Conservation (phyloP, 2,113 vertebrate species). For the Pimephales promelas region DNA sequence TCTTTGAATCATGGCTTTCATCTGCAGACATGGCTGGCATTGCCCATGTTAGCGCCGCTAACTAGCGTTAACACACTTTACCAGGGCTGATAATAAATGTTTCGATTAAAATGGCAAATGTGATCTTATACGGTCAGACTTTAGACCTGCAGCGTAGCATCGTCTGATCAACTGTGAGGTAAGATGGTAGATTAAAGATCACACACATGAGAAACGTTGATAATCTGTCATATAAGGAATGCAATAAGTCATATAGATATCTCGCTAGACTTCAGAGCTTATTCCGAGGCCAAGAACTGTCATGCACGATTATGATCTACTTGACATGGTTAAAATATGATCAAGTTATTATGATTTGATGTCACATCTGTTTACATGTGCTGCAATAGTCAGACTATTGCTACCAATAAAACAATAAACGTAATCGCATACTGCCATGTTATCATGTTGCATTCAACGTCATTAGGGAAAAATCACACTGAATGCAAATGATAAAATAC, state of each 20-base stretch:
- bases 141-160: background rate
- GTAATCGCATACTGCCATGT: background rate
- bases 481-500: no score
- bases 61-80: background rate
- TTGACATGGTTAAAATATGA: slow-evolving; percentile 4
- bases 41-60: background rate
- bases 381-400: background rate
- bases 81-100: background rate
- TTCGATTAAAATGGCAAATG: background rate
- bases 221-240: background rate
- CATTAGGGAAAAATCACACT: no score
- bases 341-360: background rate
- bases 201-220: background rate
- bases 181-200: background rate
- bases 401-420: background rate
- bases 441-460: background rate
- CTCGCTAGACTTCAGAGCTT: background rate
- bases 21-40: background rate
- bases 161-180: background rate
- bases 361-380: background rate
- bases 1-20: slow-evolving; percentile 23
- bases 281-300: no score
- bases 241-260: background rate
- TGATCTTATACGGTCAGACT: background rate
- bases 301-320: background rate